Evolutionary conservation across 2,888 invertebrate genomes (phyloP), one percentile per base, ranked within the genome.

Genomic region (Desoria tigrina): DNA sequence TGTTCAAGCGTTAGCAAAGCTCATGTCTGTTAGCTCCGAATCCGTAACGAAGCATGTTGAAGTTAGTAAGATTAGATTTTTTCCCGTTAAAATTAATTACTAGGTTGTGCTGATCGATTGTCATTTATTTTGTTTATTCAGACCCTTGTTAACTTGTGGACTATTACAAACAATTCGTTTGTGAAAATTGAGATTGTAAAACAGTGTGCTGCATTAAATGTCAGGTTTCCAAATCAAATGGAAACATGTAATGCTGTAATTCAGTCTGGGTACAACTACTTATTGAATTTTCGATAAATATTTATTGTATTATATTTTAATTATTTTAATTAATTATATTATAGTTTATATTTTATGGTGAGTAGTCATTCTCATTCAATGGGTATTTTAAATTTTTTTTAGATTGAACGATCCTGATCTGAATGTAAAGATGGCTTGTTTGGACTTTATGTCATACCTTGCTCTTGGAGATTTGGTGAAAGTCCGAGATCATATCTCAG

Each of bases 211-310:
- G 42, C 65, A 14, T 57, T 75, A 7, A 72, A 74, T 21, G 68
- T 72, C 1, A 66, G 71, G 18, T 73, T 72, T 50, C 75, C 75
- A 1, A 75, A 75, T 59, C 75, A 75, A 63, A 74, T 75, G 74
- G 75, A 75, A 42, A 65, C 69, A 55, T 72, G 72, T 50, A 75
- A 74, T 42, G 60, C 56, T 14, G 28, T 58, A 27, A 60, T 75
- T 16, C 59, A 69, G 2, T 26, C 42, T 16, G 73, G 74, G 73
- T 74, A 66, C n/a, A n/a, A n/a, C n/a, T n/a, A n/a, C n/a, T n/a
- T 18, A 42, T 24, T 39, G 2, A 45, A 39, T n/a, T 27, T 50
- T 39, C 50, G 24, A 37, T 42, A 14, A n/a, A n/a, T n/a, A n/a
- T n/a, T n/a, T n/a, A n/a, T n/a, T n/a, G 32, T 21, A 37, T 37